Evolutionary conservation across 1,140 invertebrate genomes (phyloP).

Genomic region (Drosophila fuyamai): DNA sequence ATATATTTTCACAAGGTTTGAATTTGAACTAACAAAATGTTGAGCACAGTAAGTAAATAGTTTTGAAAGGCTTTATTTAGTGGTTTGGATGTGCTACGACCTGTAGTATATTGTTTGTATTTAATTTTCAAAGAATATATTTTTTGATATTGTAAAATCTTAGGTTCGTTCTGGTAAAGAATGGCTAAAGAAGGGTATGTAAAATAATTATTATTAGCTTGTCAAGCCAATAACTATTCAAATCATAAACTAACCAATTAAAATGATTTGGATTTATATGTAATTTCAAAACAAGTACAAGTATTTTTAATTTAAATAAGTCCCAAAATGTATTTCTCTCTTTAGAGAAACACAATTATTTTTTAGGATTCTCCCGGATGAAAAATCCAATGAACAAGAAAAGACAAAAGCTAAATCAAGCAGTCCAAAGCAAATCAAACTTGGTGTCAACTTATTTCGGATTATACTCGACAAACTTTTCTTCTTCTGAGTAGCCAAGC

Average conservation of each 20-base stretch:
- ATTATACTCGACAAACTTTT: constrained; percentile 59
- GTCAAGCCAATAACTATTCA: too few species aligned
- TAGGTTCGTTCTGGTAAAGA: too few species aligned
- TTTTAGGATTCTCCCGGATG: not conserved
- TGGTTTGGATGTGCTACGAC: too few species aligned
- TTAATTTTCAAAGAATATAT: too few species aligned
- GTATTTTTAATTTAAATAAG: not conserved
- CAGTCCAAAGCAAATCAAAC: constrained; percentile 57
- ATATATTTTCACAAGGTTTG: constrained; percentile 4
- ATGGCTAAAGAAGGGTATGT: too few species aligned
- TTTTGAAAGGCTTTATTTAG: not conserved
- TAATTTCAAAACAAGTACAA: too few species aligned
- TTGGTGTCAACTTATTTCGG: constrained; percentile 66
- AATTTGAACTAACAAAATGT: not conserved
- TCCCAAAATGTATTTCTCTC: not conserved
- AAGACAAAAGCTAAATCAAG: constrained; percentile 31
- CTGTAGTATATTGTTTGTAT: too few species aligned
- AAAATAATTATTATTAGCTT: too few species aligned
- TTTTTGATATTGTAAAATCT: too few species aligned
- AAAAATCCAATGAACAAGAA: constrained; percentile 5
- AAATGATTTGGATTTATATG: too few species aligned
- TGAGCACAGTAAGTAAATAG: not conserved
- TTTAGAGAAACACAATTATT: not conserved
- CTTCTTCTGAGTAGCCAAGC: constrained; percentile 47
- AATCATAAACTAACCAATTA: too few species aligned